A percentile compares a stretch with the other conserved stretches of the same genome.
phyloP scores from a whole-genome alignment of 2,888 invertebrate species.

The Lithophane ornitopus region DNA sequence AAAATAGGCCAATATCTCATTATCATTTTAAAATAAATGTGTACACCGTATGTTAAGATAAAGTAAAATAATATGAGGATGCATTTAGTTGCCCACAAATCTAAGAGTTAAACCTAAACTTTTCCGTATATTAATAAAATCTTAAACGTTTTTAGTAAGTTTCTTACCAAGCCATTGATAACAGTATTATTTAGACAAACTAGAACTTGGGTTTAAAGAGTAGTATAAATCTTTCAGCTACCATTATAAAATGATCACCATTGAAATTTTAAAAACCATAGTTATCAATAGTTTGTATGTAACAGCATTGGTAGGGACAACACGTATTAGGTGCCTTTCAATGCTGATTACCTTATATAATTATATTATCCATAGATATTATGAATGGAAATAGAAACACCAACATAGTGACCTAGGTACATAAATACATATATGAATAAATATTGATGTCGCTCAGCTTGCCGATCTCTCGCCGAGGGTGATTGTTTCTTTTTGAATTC shows the following conservation, averaged over 20 bases:
- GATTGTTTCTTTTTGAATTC: slow-evolving; percentile 79
- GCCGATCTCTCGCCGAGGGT: slow-evolving; percentile 76
- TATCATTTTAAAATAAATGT: slow-evolving; percentile 86
- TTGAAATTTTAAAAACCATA: slow-evolving; percentile 80
- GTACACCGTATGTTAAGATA: slow-evolving; percentile 86
- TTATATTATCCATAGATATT: slow-evolving; percentile 83
- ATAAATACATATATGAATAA: slow-evolving; percentile 83
- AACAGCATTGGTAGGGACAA: slow-evolving; percentile 78
- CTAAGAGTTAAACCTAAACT: slow-evolving; percentile 77
- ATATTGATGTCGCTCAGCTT: slow-evolving; percentile 74
- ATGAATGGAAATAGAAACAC: slow-evolving; percentile 89
- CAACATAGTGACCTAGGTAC: slow-evolving; percentile 88
- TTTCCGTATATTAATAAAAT: slow-evolving; percentile 80
- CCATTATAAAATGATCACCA: slow-evolving; percentile 83
- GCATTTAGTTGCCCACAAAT: slow-evolving; percentile 88
- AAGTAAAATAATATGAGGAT: slow-evolving; percentile 82
- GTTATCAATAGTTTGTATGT: slow-evolving; percentile 85
- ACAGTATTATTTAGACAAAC: slow-evolving; percentile 90
- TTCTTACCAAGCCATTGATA: slow-evolving; percentile 90
- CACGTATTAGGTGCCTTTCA: slow-evolving; percentile 73
- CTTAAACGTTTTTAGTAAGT: slow-evolving; percentile 82
- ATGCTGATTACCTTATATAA: slow-evolving; percentile 79
- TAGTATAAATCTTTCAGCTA: slow-evolving; percentile 85
- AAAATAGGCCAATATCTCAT: slow-evolving; percentile 89
- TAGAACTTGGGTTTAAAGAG: slow-evolving; percentile 86